These are phyloP conservation scores for Gortyna flavago DNA, from an alignment of 2,888 invertebrate genomes.

Conservation along the genomic window DNA sequence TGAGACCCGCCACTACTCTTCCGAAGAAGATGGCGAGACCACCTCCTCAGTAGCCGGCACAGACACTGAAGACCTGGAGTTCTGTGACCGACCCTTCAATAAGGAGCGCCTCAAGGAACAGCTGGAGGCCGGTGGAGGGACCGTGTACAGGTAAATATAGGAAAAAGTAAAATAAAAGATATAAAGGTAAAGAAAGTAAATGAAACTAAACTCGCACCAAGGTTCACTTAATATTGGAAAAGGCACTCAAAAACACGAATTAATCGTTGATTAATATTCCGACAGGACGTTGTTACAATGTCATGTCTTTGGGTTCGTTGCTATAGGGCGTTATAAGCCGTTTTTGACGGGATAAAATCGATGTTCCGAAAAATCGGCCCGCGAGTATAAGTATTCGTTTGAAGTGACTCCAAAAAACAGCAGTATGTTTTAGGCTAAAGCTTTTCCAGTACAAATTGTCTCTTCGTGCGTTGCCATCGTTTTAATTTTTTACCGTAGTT, in stretches of 20 bases:
- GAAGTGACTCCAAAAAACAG: neutral
- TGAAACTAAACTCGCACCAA: no score
- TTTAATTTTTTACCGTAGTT: neutral
- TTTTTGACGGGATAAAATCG: no score
- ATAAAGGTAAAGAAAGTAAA: neutral
- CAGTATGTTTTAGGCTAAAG: neutral
- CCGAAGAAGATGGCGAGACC: constrained; percentile 85
- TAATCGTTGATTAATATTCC: no score
- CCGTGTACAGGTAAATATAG: constrained; percentile 88
- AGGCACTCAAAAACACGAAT: no score
- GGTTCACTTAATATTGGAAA: no score
- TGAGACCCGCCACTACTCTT: constrained; percentile 85
- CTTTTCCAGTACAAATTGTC: neutral
- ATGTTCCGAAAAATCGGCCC: no score
- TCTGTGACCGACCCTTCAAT: constrained; percentile 85
- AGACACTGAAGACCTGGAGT: constrained; percentile 89
- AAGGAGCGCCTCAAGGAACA: constrained; percentile 91
- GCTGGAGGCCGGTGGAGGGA: constrained; percentile 91
- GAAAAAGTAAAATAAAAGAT: neutral
- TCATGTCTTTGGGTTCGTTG: no score
- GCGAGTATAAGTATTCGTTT: neutral
- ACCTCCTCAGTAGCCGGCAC: constrained; percentile 85
- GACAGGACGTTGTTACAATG: no score
- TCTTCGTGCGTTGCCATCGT: neutral
- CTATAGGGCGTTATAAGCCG: no score